Percentiles rank a stretch among this genome's conserved stretches.
Conservation (phyloP, 1,140 invertebrate species). For the Drosophila tsacasi region DNA sequence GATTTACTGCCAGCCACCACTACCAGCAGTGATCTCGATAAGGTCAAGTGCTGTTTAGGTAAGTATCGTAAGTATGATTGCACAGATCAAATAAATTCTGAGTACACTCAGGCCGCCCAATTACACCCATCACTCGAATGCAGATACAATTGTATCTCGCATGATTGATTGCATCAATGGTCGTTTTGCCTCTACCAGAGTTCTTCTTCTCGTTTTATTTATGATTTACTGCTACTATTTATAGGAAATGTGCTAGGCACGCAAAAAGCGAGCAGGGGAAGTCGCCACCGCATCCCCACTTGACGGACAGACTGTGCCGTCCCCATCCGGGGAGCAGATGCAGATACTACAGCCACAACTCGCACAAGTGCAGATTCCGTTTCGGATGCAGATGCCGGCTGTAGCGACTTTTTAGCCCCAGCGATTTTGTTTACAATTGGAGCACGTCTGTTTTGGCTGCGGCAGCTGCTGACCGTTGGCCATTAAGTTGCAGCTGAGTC, state of each 20-base stretch:
- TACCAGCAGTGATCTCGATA: slow-evolving; percentile 8
- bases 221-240: slow-evolving; percentile 68
- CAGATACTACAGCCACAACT: slow-evolving; percentile 17
- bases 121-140: slow-evolving; percentile 35
- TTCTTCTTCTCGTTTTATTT: slow-evolving; percentile 36
- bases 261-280: slow-evolving; percentile 52
- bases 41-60: slow-evolving; percentile 10
- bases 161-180: slow-evolving; percentile 63
- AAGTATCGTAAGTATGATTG: slow-evolving; percentile 3
- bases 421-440: slow-evolving; percentile 77
- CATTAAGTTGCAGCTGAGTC: slow-evolving; percentile 66
- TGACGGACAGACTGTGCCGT: slow-evolving; percentile 45
- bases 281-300: slow-evolving; percentile 42
- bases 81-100: slow-evolving; percentile 36
- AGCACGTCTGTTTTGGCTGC: slow-evolving; percentile 78
- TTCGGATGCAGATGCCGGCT: slow-evolving; percentile 25
- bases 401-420: slow-evolving; percentile 21
- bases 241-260: slow-evolving; percentile 59
- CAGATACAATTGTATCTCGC: slow-evolving; percentile 55
- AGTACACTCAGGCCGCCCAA: slow-evolving; percentile 34
- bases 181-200: slow-evolving; percentile 5
- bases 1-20: slow-evolving; percentile 14
- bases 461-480: slow-evolving; percentile 65
- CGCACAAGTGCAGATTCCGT: slow-evolving; percentile 15
- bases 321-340: slow-evolving; percentile 55